A percentile compares a stretch with the other conserved stretches of the same genome.
These are phyloP conservation scores for Luidia sarsii DNA, from an alignment of 53 echinoderm and acorn worm genomes.

Conservation along the genomic window DNA sequence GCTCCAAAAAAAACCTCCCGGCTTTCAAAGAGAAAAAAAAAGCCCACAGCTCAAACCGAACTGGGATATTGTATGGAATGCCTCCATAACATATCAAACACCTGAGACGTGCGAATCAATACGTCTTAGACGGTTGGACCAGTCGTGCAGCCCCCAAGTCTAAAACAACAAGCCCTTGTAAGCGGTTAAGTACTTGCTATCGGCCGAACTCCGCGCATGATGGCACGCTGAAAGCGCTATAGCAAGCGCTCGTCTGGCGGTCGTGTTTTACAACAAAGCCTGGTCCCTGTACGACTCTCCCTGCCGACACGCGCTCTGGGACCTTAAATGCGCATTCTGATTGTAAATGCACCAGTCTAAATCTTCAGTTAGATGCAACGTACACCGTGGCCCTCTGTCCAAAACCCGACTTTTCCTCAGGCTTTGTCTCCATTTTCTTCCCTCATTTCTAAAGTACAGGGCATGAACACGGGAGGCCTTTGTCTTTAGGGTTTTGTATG, in stretches of 20 bases:
- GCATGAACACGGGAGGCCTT: too few relatives aligned
- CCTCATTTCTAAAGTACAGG: too few relatives aligned
- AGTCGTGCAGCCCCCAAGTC: constrained; percentile 39
- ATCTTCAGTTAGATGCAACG: too few relatives aligned
- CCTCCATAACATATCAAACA: background rate
- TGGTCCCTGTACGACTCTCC: too few relatives aligned
- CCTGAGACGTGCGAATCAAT: background rate
- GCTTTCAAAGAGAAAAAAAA: background rate
- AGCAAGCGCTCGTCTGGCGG: background rate
- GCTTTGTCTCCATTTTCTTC: too few relatives aligned
- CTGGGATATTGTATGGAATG: background rate
- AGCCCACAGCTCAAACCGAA: background rate
- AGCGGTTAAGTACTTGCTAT: constrained; percentile 28
- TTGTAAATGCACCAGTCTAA: too few relatives aligned
- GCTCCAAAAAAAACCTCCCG: background rate
- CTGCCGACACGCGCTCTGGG: too few relatives aligned
- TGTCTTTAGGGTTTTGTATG: too few relatives aligned
- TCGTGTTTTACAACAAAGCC: too few relatives aligned
- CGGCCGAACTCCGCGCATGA: background rate
- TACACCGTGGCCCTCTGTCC: too few relatives aligned
- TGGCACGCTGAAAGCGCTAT: background rate
- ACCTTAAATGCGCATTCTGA: too few relatives aligned
- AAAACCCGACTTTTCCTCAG: too few relatives aligned
- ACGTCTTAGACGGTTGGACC: background rate
- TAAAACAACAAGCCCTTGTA: constrained; percentile 44